These are phyloP conservation scores for Amphipyra tragopoginis DNA, from an alignment of 2,888 invertebrate species.

Conservation along the genomic window DNA sequence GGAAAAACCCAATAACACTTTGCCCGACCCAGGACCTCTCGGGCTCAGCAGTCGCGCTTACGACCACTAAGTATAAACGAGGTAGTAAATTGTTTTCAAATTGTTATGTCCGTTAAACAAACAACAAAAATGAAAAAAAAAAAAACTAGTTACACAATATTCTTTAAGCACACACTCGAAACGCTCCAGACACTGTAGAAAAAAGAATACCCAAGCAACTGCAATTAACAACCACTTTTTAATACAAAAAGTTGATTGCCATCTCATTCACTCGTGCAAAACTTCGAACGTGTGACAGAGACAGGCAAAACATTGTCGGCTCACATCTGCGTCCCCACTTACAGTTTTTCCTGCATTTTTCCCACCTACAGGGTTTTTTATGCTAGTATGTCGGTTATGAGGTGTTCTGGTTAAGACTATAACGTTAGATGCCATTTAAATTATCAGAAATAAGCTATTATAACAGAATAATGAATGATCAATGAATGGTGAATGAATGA, in stretches of 20 bases:
- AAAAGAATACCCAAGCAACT: constrained; percentile 64
- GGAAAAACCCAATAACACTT: too few species aligned
- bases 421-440: constrained; percentile 39
- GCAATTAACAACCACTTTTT: constrained; percentile 71
- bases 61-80: too few species aligned
- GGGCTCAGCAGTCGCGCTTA: too few species aligned
- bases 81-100: too few species aligned
- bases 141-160: constrained; percentile 57
- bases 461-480: too few species aligned
- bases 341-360: constrained; percentile 72
- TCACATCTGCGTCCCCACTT: constrained; percentile 71
- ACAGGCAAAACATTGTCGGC: constrained; percentile 55
- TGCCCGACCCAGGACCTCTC: too few species aligned
- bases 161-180: constrained; percentile 52
- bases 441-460: too few species aligned
- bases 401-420: constrained; percentile 39
- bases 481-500: too few species aligned
- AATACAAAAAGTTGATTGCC: constrained; percentile 52
- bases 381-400: constrained; percentile 60
- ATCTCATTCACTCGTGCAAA: constrained; percentile 39
- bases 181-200: constrained; percentile 55
- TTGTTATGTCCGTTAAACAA: constrained; percentile 26
- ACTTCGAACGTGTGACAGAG: constrained; percentile 52
- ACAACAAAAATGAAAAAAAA: constrained; percentile 29
- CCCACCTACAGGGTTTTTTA: constrained; percentile 67